Evolutionary conservation across 2,888 invertebrate species (phyloP), one percentile per base, ranked within the genome.

Genomic region (Caenorhabditis plicata): DNA sequence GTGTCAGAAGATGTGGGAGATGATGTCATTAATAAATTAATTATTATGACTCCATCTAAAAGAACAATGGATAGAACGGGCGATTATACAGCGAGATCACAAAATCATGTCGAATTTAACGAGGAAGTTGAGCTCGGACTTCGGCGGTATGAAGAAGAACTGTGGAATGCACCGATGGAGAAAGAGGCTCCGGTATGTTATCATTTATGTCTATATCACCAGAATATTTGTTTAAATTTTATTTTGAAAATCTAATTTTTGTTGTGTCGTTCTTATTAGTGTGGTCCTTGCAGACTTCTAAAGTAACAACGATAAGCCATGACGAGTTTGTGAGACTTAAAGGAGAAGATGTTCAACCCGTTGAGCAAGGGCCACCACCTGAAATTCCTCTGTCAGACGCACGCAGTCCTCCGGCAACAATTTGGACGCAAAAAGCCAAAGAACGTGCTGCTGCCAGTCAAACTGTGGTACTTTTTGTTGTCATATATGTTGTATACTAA

Each of bases 71-170:
- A 95, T 84, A 87, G 91, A 39, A 91, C 91, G 3, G 92, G 91
- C 0, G 93, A 66, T 27, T 68, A 64, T 35, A 48, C 60, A 17
- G 89, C 91, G 0, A 85, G 95, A 64, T 90, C 91, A 33, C 94
- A 94, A 86, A 92, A 95, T 84, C 89, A 90, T 8, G 91, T 93
- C 83, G 93, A 95, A 80, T 85, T 95, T 74, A 92, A 90, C 74
- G 90, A 92, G 84, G 89, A 91, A 36, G 98, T 98, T 74, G 93
- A 94, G 74, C 93, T 96, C 82, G 96, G 96, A n/a, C 86, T 98
- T 19, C 88, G 87, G 80, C 90, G 91, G 76, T 98, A 96, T 75
- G 96, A 98, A 83, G 92, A 94, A 81, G 93, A 94, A 80, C 83
- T 96, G 48, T 91, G 91, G 91, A 88, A 63, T 39, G 68, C 50